Base-by-base conservation (phyloP, 2,797 vertebrate genomes). In the Crypturellus tataupa region DNA sequence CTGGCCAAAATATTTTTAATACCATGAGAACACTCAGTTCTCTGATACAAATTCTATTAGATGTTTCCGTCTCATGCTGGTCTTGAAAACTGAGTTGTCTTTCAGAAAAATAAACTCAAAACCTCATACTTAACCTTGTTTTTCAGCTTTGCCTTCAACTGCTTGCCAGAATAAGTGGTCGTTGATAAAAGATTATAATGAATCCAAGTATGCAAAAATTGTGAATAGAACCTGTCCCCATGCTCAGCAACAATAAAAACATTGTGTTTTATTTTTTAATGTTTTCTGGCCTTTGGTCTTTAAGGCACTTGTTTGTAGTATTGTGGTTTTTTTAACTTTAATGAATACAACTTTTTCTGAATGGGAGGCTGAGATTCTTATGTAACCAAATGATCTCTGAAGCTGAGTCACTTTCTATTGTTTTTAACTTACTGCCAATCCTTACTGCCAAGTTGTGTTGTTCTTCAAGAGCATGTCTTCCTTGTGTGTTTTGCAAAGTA, bases 1-100 rank as follows among this genome's bases (percentile, higher is more conserved):
- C 89, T 89, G n/a, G 78, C 76, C 85, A 89, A 87, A 93, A 77
- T 90, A 69, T 42, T 95, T 91, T 85, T 80, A 89, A 89, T 85
- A 70, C 76, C 55, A 85, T 76, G 63, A 76, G 90, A 92, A 95
- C 88, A 68, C 39, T 81, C 47, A 16, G 87, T 96, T 91, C 90
- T 19, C 3, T 56, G 59, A 16, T 81, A 67, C 6, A 18, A 17
- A 59, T 87, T 94, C 18, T 4, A 13, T 70, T 70, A 35, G 55
- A 73, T 33, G 0, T 29, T 91, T 80, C 11, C 37, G 35, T 75
- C 91, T 49, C 6, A 2, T 59, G 47, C 10, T 2, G 49, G 47
- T 55, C 90, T 87, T 75, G 29, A 75, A 69, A 37, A n/a, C 33
- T 59, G 21, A 59, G 15, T 68, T 79, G 59, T 80, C 44, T 87